A percentile compares a stretch with the other conserved stretches of the same genome.
These are phyloP conservation scores for Charina bottae DNA, from an alignment of 2,113 vertebrate genomes.

Conservation along the genomic window DNA sequence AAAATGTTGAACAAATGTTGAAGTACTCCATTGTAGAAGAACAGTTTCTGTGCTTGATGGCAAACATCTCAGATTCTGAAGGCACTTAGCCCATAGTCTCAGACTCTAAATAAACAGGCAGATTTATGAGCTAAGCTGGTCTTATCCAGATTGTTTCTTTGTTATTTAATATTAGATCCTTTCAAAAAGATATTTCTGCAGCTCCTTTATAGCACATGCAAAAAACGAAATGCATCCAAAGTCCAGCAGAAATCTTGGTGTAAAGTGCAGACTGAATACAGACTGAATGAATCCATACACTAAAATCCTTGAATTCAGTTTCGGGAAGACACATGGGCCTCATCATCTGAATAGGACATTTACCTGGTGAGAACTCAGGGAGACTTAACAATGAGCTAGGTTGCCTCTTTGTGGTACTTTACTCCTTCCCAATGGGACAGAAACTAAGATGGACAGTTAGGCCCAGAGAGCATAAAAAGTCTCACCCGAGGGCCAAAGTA, in stretches of 20 bases:
- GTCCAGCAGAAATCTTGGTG: too few species aligned
- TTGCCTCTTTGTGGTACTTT: neutral
- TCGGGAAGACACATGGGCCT: neutral
- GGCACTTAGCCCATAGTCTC: neutral
- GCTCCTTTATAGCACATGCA: too few species aligned
- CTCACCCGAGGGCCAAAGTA: neutral
- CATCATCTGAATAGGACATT: neutral
- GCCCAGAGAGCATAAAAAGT: neutral
- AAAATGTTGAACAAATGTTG: neutral
- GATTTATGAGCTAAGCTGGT: neutral
- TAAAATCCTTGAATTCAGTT: neutral
- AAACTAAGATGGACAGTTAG: neutral
- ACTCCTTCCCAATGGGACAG: neutral
- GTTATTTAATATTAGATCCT: too few species aligned
- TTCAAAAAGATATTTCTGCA: too few species aligned
- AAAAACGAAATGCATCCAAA: too few species aligned
- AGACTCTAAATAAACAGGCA: neutral
- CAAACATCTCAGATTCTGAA: neutral
- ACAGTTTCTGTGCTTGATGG: neutral
- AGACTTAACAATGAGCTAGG: neutral
- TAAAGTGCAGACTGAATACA: too few species aligned
- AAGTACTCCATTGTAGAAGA: neutral
- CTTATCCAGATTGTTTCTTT: too few species aligned
- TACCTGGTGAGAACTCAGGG: neutral
- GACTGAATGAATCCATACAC: too few species aligned